Base-by-base conservation (phyloP, 1,140 invertebrate genomes). In the Saccostrea glomerata region DNA sequence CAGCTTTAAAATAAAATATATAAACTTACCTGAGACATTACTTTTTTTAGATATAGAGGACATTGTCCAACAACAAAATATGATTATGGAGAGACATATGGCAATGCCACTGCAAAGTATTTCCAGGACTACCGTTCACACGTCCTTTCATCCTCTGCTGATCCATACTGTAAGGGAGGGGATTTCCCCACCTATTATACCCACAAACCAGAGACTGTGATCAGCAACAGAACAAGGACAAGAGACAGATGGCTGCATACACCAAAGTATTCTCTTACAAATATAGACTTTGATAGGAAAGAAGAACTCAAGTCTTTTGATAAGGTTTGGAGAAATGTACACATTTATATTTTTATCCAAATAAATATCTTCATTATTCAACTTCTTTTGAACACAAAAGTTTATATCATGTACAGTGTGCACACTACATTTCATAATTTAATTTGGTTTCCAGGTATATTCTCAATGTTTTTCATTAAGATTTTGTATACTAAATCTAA, bases 31-130 rank as follows among this genome's bases (percentile, higher is more conserved):
- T n/a, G 5, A 63, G 0, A n/a, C 12, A 56, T 85, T 73, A 66
- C 4, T 83, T 77, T 73, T 91, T 92, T 0, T 89, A 95, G 95
- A 54, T 95, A 95, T 86, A 90, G 92, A 82, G 95, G 95, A 13
- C 93, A 95, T 88, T 95, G 95, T 86, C 95, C 95, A 84, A 94
- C 95, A 40, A 93, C 92, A 63, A 95, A 95, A 90, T 95, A 93
- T 93, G 94, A 95, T 85, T 95, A 95, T 93, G 95, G 95, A 15
- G 95, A 95, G 89, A 95, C 95, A 47, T 95, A 94, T 92, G 95
- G 95, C 20, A 94, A 95, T 87, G 92, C 92, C 40, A 95, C 94
- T 40, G 87, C 91, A 83, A 95, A 95, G 88, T 95, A 95, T 90
- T 95, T 95, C 91, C 94, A 95, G 87, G 95, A 95, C 85, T 95